Percentiles rank a stretch among this genome's conserved stretches.
Conservation (phyloP, 2,888 invertebrate species). For the Maniola hyperantus region DNA sequence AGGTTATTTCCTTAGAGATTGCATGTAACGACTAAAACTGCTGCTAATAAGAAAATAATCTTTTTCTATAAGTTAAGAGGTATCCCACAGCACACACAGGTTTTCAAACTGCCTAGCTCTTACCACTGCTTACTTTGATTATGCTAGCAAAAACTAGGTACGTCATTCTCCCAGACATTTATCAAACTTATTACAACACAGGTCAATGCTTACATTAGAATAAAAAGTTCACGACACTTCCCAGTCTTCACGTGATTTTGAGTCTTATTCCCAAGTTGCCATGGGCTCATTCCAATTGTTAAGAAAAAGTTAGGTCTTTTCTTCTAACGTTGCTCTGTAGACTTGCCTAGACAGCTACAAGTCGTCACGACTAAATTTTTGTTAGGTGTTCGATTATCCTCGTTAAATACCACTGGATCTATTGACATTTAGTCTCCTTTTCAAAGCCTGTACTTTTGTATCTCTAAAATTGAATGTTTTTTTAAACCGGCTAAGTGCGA, state of each 20-base stretch:
- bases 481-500: too few species aligned
- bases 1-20: too few species aligned
- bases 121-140: neutral
- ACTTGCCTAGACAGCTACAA: conserved; percentile 17
- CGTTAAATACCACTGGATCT: neutral
- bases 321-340: conserved; percentile 3
- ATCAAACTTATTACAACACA: conserved; percentile 24
- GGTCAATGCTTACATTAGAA: conserved; percentile 34
- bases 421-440: neutral
- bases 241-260: conserved; percentile 1
- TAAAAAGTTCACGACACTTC: conserved; percentile 33
- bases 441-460: neutral
- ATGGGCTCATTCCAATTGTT: neutral
- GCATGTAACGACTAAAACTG: too few species aligned
- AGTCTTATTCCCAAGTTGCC: neutral
- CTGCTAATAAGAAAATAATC: neutral
- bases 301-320: neutral
- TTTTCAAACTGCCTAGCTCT: conserved; percentile 1
- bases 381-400: neutral
- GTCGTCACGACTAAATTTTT: conserved; percentile 9
- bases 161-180: conserved; percentile 16
- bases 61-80: neutral
- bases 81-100: too few species aligned
- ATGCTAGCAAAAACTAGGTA: conserved; percentile 15
- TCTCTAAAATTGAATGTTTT: too few species aligned